Evolutionary conservation across 2,797 vertebrate genomes (phyloP).

Genomic region (Catostomus latipinnis): DNA sequence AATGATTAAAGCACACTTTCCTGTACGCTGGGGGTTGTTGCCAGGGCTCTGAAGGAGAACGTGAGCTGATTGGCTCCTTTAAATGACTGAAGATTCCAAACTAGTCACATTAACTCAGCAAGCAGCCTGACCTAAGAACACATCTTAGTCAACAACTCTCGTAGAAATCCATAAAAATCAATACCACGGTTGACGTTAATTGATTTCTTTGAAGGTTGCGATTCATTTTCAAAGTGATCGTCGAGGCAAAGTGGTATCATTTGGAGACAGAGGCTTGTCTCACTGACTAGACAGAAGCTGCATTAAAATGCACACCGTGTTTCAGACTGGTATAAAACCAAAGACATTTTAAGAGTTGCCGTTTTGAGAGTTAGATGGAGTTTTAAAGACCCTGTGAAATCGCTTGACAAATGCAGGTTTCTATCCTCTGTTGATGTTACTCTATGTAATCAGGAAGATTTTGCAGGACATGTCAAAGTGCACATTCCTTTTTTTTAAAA

Average conservation of each 20-base stretch:
- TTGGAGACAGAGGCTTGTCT: not conserved
- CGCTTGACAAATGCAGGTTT: no score
- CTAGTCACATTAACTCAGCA: constrained; percentile 71
- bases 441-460: no score
- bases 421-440: no score
- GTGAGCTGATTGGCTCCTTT: constrained; percentile 75
- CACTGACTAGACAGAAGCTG: constrained; percentile 3
- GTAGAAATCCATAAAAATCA: constrained; percentile 44
- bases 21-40: constrained; percentile 58
- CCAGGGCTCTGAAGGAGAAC: constrained; percentile 78
- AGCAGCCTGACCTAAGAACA: constrained; percentile 31
- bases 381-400: not conserved
- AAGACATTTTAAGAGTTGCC: constrained; percentile 17
- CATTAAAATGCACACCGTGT: constrained; percentile 23
- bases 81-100: constrained; percentile 72
- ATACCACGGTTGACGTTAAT: constrained; percentile 35
- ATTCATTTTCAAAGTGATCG: constrained; percentile 17
- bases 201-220: constrained; percentile 45
- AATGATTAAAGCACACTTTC: constrained; percentile 51
- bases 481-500: no score
- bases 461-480: no score
- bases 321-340: not conserved
- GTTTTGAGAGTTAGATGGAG: not conserved
- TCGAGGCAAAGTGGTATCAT: constrained; percentile 6
- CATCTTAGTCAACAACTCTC: constrained; percentile 43